phyloP scores from a whole-genome alignment of 2,888 invertebrate species.

The Xanthorhoe spadicearia region DNA sequence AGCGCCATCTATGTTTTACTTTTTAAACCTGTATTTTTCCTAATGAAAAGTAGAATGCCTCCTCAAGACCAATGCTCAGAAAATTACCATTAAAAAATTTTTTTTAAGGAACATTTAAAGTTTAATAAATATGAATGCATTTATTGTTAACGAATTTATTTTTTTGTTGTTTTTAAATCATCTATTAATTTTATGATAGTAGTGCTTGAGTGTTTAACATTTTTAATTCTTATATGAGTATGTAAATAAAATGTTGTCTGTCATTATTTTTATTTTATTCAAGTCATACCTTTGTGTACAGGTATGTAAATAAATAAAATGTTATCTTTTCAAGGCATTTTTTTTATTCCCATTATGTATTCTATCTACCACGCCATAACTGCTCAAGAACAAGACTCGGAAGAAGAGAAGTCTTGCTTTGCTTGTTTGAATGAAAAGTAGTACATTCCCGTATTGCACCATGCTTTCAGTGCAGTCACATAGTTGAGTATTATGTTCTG shows the following conservation, averaged over 20 bases:
- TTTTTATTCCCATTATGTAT: too few relatives aligned
- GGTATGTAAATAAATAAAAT: too few relatives aligned
- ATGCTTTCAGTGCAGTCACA: too few relatives aligned
- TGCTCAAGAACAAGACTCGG: too few relatives aligned
- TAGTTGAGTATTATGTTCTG: too few relatives aligned
- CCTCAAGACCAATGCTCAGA: background rate
- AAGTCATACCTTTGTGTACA: too few relatives aligned
- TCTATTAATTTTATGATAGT: slow-evolving; percentile 43
- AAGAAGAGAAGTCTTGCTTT: too few relatives aligned
- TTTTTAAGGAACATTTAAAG: slow-evolving; percentile 14
- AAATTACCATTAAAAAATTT: background rate
- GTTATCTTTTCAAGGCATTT: too few relatives aligned
- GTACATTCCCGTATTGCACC: too few relatives aligned
- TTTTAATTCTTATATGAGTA: slow-evolving; percentile 18
- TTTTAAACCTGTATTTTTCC: background rate
- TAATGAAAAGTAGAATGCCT: background rate
- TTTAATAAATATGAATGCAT: slow-evolving; percentile 67
- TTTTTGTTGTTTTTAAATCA: slow-evolving; percentile 62
- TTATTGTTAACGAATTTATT: slow-evolving; percentile 83
- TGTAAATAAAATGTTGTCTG: slow-evolving; percentile 22
- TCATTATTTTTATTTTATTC: slow-evolving; percentile 24
- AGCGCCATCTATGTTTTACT: slow-evolving; percentile 25
- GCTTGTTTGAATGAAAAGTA: too few relatives aligned
- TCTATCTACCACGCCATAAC: too few relatives aligned
- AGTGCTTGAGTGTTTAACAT: slow-evolving; percentile 41